These are phyloP conservation scores for Xestia xanthographa DNA, from an alignment of 2,888 invertebrate genomes.

Conservation along the genomic window DNA sequence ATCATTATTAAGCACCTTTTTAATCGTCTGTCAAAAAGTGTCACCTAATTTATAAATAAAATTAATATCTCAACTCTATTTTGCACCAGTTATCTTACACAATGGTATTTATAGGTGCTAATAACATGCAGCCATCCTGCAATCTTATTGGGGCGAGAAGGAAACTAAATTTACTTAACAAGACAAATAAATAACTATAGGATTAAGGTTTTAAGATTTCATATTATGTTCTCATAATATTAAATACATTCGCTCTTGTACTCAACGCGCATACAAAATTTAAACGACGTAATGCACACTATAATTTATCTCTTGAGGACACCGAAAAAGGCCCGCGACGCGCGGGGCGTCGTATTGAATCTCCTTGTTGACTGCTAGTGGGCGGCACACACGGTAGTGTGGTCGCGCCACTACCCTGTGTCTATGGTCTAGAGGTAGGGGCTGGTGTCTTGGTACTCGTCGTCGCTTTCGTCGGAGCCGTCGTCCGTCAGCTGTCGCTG, in stretches of 20 bases:
- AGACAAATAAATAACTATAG: conserved; percentile 84
- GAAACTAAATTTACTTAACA: conserved; percentile 81
- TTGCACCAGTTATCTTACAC: conserved; percentile 80
- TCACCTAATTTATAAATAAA: conserved; percentile 75
- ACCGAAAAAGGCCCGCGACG: conserved; percentile 67
- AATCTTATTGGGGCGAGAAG: conserved; percentile 77
- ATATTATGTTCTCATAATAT: conserved; percentile 67
- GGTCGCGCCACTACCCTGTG: conserved; percentile 53
- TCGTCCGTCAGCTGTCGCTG: conserved; percentile 89
- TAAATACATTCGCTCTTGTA: conserved; percentile 88
- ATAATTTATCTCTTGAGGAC: conserved; percentile 78
- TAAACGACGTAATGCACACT: conserved; percentile 77
- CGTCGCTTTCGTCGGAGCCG: conserved; percentile 86
- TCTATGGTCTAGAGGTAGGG: conserved; percentile 82
- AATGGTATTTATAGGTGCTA: conserved; percentile 79
- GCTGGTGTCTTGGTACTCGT: conserved; percentile 88
- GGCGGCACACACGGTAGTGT: conserved; percentile 71
- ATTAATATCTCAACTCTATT: conserved; percentile 84
- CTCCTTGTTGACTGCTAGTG: conserved; percentile 64
- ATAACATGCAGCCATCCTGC: conserved; percentile 79
- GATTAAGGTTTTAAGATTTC: conserved; percentile 71
- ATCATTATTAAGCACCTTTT: conserved; percentile 88
- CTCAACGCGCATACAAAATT: conserved; percentile 80
- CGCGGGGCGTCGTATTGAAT: conserved; percentile 57
- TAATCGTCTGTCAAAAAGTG: conserved; percentile 88